Evolutionary conservation across 1,140 invertebrate genomes (phyloP).

Genomic region (Telenomus remus): DNA sequence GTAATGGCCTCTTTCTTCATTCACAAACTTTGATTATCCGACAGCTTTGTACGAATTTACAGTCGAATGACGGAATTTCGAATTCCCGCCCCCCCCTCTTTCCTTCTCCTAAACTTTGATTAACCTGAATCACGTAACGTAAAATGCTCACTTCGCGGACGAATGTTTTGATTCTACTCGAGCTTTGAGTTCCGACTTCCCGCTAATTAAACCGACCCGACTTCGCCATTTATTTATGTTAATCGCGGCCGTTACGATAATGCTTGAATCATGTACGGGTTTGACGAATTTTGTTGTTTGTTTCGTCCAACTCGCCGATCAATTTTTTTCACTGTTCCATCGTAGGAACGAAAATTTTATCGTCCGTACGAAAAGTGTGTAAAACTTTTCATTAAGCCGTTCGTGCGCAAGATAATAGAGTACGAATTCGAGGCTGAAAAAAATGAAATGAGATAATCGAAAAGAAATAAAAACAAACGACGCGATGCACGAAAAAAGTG

Average conservation of each 20-base stretch:
- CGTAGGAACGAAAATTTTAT: too few species aligned
- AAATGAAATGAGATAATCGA: conserved; percentile 3
- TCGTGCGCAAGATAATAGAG: neutral
- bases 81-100: conserved; percentile 7
- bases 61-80: conserved; percentile 29
- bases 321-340: too few species aligned
- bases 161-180: conserved; percentile 52
- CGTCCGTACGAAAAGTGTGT: too few species aligned
- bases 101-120: conserved; percentile 41
- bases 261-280: neutral
- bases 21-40: conserved; percentile 17
- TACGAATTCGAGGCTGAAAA: neutral
- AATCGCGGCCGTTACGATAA: conserved; percentile 13
- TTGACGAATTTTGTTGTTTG: neutral
- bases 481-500: conserved; percentile 6
- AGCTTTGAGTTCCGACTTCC: conserved; percentile 20
- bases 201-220: conserved; percentile 41
- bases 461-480: conserved; percentile 16
- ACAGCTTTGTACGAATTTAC: conserved; percentile 26
- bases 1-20: conserved; percentile 23
- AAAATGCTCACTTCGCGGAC: conserved; percentile 42
- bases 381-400: too few species aligned
- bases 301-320: too few species aligned
- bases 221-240: conserved; percentile 52
- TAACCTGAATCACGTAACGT: conserved; percentile 46